Conservation (phyloP, 2,888 invertebrate species). For the Drosophila mercatorum region DNA sequence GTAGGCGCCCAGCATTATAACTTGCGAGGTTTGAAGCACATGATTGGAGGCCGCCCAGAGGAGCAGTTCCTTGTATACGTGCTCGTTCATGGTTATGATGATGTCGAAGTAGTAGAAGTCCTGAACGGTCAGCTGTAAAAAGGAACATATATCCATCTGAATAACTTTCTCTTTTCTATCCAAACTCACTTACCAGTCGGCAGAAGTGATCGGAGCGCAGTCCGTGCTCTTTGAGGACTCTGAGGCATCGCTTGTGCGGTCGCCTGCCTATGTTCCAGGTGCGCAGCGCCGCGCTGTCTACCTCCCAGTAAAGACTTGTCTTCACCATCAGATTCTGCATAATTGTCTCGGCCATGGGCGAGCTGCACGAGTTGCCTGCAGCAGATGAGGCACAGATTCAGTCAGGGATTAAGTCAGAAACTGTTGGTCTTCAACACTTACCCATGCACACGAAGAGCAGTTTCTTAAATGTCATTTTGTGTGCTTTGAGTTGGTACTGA, state of each 20-base stretch:
- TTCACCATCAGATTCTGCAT: slow-evolving; percentile 86
- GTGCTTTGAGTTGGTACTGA: slow-evolving; percentile 13
- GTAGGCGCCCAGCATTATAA: slow-evolving; percentile 41
- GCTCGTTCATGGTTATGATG: slow-evolving; percentile 97
- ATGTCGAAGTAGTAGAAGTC: slow-evolving; percentile 93
- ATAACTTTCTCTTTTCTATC: not conserved
- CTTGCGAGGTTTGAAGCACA: not conserved
- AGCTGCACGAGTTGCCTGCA: slow-evolving; percentile 96
- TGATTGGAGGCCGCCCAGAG: slow-evolving; percentile 51
- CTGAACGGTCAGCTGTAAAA: slow-evolving; percentile 87
- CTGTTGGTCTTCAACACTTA: slow-evolving; percentile 20
- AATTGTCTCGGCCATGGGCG: slow-evolving; percentile 96
- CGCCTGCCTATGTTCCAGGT: slow-evolving; percentile 92
- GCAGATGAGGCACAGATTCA: too few species aligned
- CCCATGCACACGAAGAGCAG: slow-evolving; percentile 69
- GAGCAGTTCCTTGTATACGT: slow-evolving; percentile 62
- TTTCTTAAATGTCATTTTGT: slow-evolving; percentile 59
- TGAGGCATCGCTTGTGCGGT: slow-evolving; percentile 89
- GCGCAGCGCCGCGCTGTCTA: slow-evolving; percentile 95
- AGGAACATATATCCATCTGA: too few species aligned
- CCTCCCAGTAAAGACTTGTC: slow-evolving; percentile 88
- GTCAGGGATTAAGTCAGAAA: too few species aligned
- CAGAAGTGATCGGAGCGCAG: slow-evolving; percentile 88
- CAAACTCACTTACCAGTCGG: slow-evolving; percentile 84
- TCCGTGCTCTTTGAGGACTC: slow-evolving; percentile 86